These are phyloP conservation scores for Cecropterus lyciades DNA, from an alignment of 1,140 invertebrate species.

Conservation along the genomic window DNA sequence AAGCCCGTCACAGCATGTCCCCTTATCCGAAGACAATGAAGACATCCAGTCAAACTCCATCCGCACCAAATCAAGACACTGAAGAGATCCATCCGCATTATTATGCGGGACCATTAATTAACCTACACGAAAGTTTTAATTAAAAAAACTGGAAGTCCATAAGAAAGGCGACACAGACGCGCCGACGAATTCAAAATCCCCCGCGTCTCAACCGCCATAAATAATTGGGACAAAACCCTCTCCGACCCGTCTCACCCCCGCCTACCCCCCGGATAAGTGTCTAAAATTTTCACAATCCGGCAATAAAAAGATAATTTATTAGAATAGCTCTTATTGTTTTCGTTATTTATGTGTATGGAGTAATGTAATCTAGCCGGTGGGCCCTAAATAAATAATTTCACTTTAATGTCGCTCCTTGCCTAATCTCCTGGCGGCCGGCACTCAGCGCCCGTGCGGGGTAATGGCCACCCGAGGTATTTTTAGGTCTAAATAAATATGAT, in stretches of 20 bases:
- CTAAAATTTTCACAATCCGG: slow-evolving; percentile 84
- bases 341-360: slow-evolving; percentile 84
- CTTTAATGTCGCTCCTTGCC: slow-evolving; percentile 82
- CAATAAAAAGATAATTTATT: slow-evolving; percentile 85
- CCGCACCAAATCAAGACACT: slow-evolving; percentile 37
- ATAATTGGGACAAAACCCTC: slow-evolving; percentile 80
- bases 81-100: slow-evolving; percentile 51
- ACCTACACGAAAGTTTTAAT: slow-evolving; percentile 79
- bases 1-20: slow-evolving; percentile 17
- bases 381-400: slow-evolving; percentile 83
- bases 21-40: slow-evolving; percentile 43
- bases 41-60: slow-evolving; percentile 45
- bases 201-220: slow-evolving; percentile 79
- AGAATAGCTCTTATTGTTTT: slow-evolving; percentile 84
- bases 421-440: slow-evolving; percentile 76
- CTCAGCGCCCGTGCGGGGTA: slow-evolving; percentile 68
- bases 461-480: slow-evolving; percentile 81
- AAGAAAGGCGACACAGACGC: slow-evolving; percentile 71
- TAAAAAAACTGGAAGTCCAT: slow-evolving; percentile 70
- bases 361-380: slow-evolving; percentile 81
- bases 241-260: slow-evolving; percentile 42
- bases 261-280: slow-evolving; percentile 77
- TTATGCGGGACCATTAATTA: slow-evolving; percentile 76
- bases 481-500: slow-evolving; percentile 84
- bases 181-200: slow-evolving; percentile 76